Evolutionary conservation across 2,113 vertebrate genomes (phyloP), one percentile per base, ranked within the genome.

Genomic region (Brachyhypopomus occidentalis): DNA sequence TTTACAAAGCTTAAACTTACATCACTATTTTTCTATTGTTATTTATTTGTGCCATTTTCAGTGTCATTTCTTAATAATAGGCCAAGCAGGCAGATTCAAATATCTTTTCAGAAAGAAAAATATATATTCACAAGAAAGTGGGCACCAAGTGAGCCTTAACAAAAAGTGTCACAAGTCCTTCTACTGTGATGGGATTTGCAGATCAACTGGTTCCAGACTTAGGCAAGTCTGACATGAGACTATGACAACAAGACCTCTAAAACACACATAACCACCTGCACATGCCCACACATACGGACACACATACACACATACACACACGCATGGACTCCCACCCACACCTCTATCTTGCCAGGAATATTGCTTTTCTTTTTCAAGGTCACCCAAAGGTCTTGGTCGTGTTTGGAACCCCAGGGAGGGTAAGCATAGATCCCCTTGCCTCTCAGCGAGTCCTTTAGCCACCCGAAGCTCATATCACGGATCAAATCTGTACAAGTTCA

Each of bases 331-430:
- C 52, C 23, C 36, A 5, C 27, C 25, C 78, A 56, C 55, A 58
- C 11, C 25, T 87, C 81, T 84, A 79, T 83, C 83, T 86, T 63
- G 17, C 34, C 83, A 63, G 82, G 73, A 88, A 91, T 84, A 92
- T 90, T 90, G 88, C 88, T 91, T 91, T 89, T 88, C 63, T 86
- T 81, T 76, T 81, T 86, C 89, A 91, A 91, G 92, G 92, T 92
- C 91, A 89, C 48, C 83, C 77, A 84, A 87, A 81, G 90, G 90
- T 92, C 73, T 77, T 62, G 72, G 41, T 71, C 36, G 77, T 82
- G 77, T 77, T 79, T 56, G 48, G 30, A 59, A 63, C 76, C 58
- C 34, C 58, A 36, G 66, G 19, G 41, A 38, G 60, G 36, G 69
- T 76, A 25, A 72, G 62, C 72, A 75, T 78, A 82, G 80, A 86